These are phyloP conservation scores for Nomada hirtipes DNA, from an alignment of 2,888 invertebrate genomes.

Conservation along the genomic window DNA sequence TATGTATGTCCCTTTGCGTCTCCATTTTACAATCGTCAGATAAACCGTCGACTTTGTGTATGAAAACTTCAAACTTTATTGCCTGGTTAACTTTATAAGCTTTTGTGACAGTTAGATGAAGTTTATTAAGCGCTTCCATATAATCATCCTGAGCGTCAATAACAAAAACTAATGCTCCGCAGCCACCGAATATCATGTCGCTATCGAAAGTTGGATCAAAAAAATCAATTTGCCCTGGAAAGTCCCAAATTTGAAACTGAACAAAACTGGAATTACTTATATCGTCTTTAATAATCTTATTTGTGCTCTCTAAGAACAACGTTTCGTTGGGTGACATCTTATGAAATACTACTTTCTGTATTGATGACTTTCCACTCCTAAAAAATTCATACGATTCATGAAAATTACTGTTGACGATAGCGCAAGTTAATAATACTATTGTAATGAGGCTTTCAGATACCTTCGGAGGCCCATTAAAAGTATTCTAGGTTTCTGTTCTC, in stretches of 20 bases:
- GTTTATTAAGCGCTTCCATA: constrained; percentile 96
- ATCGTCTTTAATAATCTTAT: constrained; percentile 99
- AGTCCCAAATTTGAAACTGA: constrained; percentile 99
- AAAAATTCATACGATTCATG: constrained; percentile 29
- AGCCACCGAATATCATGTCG: constrained; percentile 98
- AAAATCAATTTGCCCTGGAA: constrained; percentile 99
- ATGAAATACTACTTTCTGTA: constrained; percentile 99
- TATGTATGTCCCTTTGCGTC: constrained; percentile 99
- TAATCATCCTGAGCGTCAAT: constrained; percentile 99
- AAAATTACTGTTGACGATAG: background rate
- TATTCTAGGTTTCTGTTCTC: constrained; percentile 96
- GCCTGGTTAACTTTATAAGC: constrained; percentile 97
- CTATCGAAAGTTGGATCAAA: constrained; percentile 98
- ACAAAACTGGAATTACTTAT: constrained; percentile 99
- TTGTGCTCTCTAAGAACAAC: constrained; percentile 98
- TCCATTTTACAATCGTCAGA: constrained; percentile 99
- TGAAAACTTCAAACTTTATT: constrained; percentile 99
- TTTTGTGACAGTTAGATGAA: constrained; percentile 96
- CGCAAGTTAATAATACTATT: background rate
- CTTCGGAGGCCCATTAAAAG: constrained; percentile 97
- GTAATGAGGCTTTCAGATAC: constrained; percentile 83
- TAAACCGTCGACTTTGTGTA: constrained; percentile 99
- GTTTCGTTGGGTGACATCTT: constrained; percentile 99
- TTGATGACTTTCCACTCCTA: constrained; percentile 99
- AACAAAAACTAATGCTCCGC: constrained; percentile 99